Conservation (phyloP, 2,113 vertebrate genomes). For the Pithys albifrons region DNA sequence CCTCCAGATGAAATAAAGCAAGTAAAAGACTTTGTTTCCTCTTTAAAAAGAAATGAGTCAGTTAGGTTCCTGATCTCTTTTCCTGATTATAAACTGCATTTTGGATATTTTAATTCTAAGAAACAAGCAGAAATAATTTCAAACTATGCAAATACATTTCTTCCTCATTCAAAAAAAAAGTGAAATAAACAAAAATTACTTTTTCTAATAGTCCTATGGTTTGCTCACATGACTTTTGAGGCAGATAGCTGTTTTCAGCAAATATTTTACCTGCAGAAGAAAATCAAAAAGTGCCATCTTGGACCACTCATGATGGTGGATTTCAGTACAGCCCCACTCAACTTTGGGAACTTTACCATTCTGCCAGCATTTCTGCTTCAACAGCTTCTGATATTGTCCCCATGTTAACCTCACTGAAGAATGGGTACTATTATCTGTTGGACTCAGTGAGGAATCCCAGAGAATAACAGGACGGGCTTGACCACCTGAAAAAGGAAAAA, state of each 20-base stretch:
- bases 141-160: not conserved
- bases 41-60: not conserved
- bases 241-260: not conserved
- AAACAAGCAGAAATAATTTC: not conserved
- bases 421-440: slow-evolving; percentile 74
- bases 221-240: not conserved
- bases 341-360: slow-evolving; percentile 82
- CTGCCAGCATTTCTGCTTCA: slow-evolving; percentile 90
- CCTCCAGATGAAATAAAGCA: not conserved
- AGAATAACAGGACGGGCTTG: slow-evolving; percentile 83
- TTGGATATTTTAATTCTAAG: not conserved
- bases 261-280: slow-evolving; percentile 86
- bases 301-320: slow-evolving; percentile 94
- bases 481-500: slow-evolving; percentile 72
- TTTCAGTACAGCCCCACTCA: slow-evolving; percentile 82
- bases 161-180: not conserved
- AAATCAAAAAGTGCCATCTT: slow-evolving; percentile 95
- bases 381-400: slow-evolving; percentile 84
- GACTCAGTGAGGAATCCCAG: slow-evolving; percentile 86
- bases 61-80: not conserved
- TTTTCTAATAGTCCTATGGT: not conserved
- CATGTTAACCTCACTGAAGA: slow-evolving; percentile 84
- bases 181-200: not conserved
- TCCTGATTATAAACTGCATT: not conserved
- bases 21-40: not conserved